Conservation (phyloP, 2,888 invertebrate species). For the Rhagophthalmus giganteus region DNA sequence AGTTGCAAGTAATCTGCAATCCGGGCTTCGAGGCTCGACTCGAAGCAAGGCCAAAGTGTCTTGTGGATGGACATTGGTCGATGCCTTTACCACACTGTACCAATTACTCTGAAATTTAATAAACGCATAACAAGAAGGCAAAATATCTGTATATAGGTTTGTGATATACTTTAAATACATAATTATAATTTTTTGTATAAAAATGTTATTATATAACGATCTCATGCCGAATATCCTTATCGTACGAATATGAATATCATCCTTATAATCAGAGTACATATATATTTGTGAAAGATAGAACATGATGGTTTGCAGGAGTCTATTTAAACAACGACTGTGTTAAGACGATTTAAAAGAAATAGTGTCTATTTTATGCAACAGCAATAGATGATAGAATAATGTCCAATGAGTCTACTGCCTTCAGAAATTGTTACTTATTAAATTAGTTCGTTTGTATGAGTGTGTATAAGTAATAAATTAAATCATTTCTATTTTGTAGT, state of each 20-base stretch:
- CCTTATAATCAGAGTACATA: constrained; percentile 13
- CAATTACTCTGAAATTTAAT: constrained; percentile 58
- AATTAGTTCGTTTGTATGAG: constrained; percentile 38
- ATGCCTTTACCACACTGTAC: constrained; percentile 68
- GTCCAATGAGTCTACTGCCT: constrained; percentile 36
- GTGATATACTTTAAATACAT: constrained; percentile 32
- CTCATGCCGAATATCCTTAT: constrained; percentile 18
- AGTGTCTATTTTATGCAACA: constrained; percentile 32
- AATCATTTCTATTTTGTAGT: constrained; percentile 1
- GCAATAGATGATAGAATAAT: constrained; percentile 28
- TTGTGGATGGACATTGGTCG: constrained; percentile 71
- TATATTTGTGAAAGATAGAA: constrained; percentile 13
- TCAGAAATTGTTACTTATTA: constrained; percentile 37
- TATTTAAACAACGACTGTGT: constrained; percentile 37
- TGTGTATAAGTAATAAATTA: constrained; percentile 36
- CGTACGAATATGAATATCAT: constrained; percentile 10
- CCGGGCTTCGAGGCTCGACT: constrained; percentile 62
- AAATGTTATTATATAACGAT: constrained; percentile 14
- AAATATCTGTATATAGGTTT: constrained; percentile 34
- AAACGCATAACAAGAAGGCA: constrained; percentile 11
- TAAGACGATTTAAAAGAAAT: constrained; percentile 27
- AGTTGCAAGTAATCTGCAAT: constrained; percentile 69
- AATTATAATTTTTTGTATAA: constrained; percentile 8
- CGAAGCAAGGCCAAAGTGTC: constrained; percentile 62
- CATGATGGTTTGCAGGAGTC: constrained; percentile 23